Base-by-base conservation (phyloP, 1,140 invertebrate genomes). In the Panulirus ornatus region DNA sequence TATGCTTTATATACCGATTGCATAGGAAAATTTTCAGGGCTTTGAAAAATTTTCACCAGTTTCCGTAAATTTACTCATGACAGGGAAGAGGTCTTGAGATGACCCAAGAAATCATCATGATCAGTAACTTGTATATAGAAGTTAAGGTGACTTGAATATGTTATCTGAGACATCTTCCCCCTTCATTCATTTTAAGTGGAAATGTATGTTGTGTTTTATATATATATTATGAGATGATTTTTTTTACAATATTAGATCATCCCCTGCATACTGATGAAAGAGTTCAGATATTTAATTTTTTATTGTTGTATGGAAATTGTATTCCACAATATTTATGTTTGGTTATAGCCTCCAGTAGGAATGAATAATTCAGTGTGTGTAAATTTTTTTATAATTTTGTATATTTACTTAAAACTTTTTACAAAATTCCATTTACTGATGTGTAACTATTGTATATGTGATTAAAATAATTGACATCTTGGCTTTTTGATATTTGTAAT, bases 391-490 rank as follows among this genome's bases (percentile, higher is more conserved):
- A 79, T 47, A 81, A 44, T 73, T 89, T 89, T 89, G 36, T 83
- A 83, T 89, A 83, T 89, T 89, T 47, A 79, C 85, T 73, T 40
- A 9, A 11, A 73, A n/a, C 63, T 70, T 66, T 66, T 83, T 42
- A 83, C 82, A 40, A 70, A 82, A 89, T 75, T 73, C 63, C 40
- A 34, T 83, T 44, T 51, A 88, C 44, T 82, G 40, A 70, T 73
- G 30, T 89, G 87, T 89, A 89, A 89, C 87, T 89, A 89, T 58
- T 89, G 87, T 89, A 89, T 51, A 89, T 89, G 87, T 89, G 87
- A 89, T 89, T 89, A 88, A 88, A 89, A 89, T 73, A 82, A 88
- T 76, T 75, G 73, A 86, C 47, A 70, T 84, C n/a, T n/a, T n/a
- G n/a, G n/a, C n/a, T n/a, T n/a, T n/a, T n/a, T n/a, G n/a, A n/a